Evolutionary conservation across 2,888 invertebrate species (phyloP).

Genomic region (Heteromurus nitidus): DNA sequence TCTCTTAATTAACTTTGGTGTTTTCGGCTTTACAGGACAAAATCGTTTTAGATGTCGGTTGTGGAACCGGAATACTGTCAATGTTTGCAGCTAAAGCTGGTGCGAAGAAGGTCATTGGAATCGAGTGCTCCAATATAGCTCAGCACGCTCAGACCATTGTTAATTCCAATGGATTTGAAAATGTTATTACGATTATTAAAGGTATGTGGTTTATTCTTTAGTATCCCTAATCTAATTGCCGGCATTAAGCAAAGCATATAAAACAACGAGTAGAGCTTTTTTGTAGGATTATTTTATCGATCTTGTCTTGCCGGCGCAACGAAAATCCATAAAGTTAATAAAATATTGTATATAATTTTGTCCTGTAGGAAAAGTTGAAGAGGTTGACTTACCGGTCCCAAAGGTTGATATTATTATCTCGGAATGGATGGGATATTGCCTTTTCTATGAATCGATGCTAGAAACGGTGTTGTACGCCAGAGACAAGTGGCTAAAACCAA

Average conservation of each 20-base stretch:
- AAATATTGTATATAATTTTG: too few species aligned
- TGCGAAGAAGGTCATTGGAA: slow-evolving; percentile 94
- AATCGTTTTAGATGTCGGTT: slow-evolving; percentile 97
- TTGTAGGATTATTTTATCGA: background rate
- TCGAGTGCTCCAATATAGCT: slow-evolving; percentile 99
- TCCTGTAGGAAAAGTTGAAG: slow-evolving; percentile 85
- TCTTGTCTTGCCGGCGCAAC: background rate
- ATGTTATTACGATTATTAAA: slow-evolving; percentile 88
- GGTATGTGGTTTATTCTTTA: too few species aligned
- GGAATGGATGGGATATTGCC: slow-evolving; percentile 89
- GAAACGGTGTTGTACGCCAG: slow-evolving; percentile 99
- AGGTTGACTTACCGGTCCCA: slow-evolving; percentile 91
- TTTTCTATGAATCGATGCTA: slow-evolving; percentile 99
- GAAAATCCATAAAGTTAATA: background rate
- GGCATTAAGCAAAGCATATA: background rate
- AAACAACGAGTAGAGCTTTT: too few species aligned
- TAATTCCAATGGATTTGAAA: slow-evolving; percentile 87
- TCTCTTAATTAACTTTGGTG: background rate
- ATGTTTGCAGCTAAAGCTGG: slow-evolving; percentile 99
- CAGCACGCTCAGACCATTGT: slow-evolving; percentile 97
- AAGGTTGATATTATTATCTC: slow-evolving; percentile 94
- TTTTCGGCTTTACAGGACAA: slow-evolving; percentile 77
- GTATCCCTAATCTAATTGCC: background rate
- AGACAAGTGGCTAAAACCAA: slow-evolving; percentile 96
- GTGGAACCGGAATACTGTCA: slow-evolving; percentile 98